Base-by-base conservation (phyloP, 1,140 invertebrate genomes). In the Papilio glaucus region DNA sequence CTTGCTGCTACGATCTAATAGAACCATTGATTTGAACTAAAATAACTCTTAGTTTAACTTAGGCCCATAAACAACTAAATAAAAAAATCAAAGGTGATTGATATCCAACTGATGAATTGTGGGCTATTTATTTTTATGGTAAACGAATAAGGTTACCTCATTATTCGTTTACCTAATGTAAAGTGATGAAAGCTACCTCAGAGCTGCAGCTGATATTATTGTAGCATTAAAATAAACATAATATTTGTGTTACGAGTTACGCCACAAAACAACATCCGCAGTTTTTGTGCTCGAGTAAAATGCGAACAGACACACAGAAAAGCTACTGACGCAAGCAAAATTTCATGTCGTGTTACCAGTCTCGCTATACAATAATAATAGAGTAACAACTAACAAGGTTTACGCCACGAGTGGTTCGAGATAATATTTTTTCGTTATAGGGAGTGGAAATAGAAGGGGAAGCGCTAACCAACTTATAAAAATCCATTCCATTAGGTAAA, bases 401-500 rank as follows among this genome's bases (percentile, higher is more conserved):
- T 69, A 69, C 67, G 42, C 67, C 18, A 18, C 67, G 67, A 69
- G 45, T 69, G 67, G 13, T 33, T 24, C 26, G 42, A n/a, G 29
- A 69, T 53, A 42, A 68, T 45, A 45, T 68, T 45, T 68, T 68
- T 42, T 42, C 39, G 49, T 45, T 41, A 68, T 15, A 68, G 62
- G 33, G n/a, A 18, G 37, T n/a, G 38, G 29, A 33, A 33, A 33
- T 2, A 33, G 29, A 15, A 21, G n/a, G 38, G 60, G 62, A 37
- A 39, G 62, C 45, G 45, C 33, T 39, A 63, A 63, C 62, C 62
- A 39, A 39, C 62, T 63, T 63, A 63, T 63, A 63, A 63, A 63
- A 63, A 63, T 63, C 62, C 62, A 63, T 63, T 63, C 37, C 62
- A 63, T 63, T 63, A 63, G 38, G 33, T 29, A 63, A 63, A 63